phyloP scores from a whole-genome alignment of 2,888 invertebrate genomes.

The Eristalis arbustorum region DNA sequence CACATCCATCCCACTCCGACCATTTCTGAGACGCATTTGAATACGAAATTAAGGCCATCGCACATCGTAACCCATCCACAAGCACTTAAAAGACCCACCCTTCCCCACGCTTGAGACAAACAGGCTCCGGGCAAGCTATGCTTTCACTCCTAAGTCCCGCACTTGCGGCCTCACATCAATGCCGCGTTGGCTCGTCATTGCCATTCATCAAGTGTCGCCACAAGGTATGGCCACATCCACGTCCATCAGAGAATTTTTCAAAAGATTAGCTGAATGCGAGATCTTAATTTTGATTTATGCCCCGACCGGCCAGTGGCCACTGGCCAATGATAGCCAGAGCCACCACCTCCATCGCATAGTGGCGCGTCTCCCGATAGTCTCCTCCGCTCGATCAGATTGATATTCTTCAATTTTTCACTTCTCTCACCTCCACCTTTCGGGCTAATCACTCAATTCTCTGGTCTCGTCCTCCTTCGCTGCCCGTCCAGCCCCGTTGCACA shows the following conservation, averaged over 20 bases:
- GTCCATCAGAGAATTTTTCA: background rate
- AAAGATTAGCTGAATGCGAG: background rate
- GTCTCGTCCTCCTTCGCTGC: background rate
- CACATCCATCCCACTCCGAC: too few species aligned
- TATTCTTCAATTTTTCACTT: conserved; percentile 2
- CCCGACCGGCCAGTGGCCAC: background rate
- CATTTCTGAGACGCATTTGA: too few species aligned
- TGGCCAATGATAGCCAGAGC: background rate
- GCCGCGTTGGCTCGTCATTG: background rate
- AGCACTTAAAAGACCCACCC: too few species aligned
- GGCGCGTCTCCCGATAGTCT: background rate
- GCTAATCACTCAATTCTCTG: conserved; percentile 43
- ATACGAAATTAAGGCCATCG: too few species aligned
- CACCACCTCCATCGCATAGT: background rate
- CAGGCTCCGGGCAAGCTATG: background rate
- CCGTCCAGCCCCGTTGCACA: background rate
- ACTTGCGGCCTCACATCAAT: background rate
- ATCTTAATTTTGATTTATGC: conserved; percentile 1
- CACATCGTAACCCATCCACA: too few species aligned
- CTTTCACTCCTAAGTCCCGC: background rate
- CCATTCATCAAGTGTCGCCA: background rate
- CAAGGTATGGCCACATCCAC: background rate
- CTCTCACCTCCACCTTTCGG: conserved; percentile 14
- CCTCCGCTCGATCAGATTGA: conserved; percentile 9
- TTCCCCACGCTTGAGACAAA: background rate